Evolutionary conservation across 92 coral and sea anemone species (phyloP), one percentile per base, ranked within the genome.

Genomic region (Epizoanthus rinbou): DNA sequence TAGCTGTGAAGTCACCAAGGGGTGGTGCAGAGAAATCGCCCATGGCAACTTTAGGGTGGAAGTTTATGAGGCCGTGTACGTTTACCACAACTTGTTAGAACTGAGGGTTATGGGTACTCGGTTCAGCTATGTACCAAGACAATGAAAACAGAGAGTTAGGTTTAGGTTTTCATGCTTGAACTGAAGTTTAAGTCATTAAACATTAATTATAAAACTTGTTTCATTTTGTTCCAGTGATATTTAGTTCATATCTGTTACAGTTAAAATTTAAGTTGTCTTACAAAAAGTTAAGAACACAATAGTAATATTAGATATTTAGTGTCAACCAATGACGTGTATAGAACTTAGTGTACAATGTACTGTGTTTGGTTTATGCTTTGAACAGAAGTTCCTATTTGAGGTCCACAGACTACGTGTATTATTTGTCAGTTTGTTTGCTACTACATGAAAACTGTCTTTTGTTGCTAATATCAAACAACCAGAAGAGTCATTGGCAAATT

Each of bases 81-180:
- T 62, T 78, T 78, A 78, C 82, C 70, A 78, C 82, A 63, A 62
- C 71, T 78, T 37, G 82, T 78, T 62, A 78, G 47, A 78, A 60
- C 82, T 78, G 82, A 78, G 80, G 35, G 82, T 78, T 78, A 78
- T 41, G 72, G 71, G 22, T 59, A 60, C 70, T 62, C 62, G 71
- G 72, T 41, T 62, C 60, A 39, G 82, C 82, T 78, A 43, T 28
- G 66, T 93, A 93, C 65, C 87, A 92, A 89, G 84, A 92, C 56
- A 93, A 91, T 86, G 94, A 83, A 87, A 91, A 91, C 91, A 91
- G 75, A 24, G 74, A 82, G 92, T 93, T 86, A 93, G 91, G 88
- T 93, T 93, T 93, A 84, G 85, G 25, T 43, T 75, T 81, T 85
- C 54, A 88, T 56, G 86, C 85, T 88, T 88, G 74, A 28, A 28